These are phyloP conservation scores for Athalia rosae DNA, from an alignment of 2,888 invertebrate species.

Conservation along the genomic window DNA sequence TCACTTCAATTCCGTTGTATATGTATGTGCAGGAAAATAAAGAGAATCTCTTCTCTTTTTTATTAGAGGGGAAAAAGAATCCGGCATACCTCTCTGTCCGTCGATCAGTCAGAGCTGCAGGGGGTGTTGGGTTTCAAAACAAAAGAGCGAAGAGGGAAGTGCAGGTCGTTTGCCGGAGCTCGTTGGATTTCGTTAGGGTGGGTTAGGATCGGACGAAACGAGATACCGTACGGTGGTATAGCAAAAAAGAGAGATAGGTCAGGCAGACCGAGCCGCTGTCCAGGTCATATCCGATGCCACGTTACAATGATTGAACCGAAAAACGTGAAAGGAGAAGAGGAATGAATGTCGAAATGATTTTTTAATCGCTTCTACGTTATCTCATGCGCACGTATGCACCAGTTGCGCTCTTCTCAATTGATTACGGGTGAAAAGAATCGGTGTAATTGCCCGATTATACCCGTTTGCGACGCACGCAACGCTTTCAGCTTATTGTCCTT, in stretches of 20 bases:
- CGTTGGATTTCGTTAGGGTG: constrained; percentile 18
- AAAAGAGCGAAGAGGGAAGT: background rate
- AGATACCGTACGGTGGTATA: background rate
- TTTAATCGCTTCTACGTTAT: too few species aligned
- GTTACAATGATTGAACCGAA: too few species aligned
- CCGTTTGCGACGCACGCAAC: too few species aligned
- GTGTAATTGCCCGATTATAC: too few species aligned
- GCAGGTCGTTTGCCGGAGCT: constrained; percentile 13
- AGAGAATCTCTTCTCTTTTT: too few species aligned
- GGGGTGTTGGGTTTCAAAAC: background rate
- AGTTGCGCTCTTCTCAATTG: too few species aligned
- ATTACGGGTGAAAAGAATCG: too few species aligned
- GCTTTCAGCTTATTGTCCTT: constrained; percentile 21
- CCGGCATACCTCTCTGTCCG: background rate
- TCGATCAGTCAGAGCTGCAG: background rate
- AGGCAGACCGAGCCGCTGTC: background rate
- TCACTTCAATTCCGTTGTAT: too few species aligned
- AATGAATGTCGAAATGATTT: too few species aligned
- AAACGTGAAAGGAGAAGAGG: too few species aligned
- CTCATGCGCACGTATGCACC: too few species aligned
- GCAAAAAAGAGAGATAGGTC: background rate
- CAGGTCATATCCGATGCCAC: constrained; percentile 24
- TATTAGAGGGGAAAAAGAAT: background rate
- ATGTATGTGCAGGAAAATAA: too few species aligned
- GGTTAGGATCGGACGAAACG: background rate